phyloP scores from a whole-genome alignment of 53 echinoderm and acorn worm species.

The Mesocentrotus franciscanus region DNA sequence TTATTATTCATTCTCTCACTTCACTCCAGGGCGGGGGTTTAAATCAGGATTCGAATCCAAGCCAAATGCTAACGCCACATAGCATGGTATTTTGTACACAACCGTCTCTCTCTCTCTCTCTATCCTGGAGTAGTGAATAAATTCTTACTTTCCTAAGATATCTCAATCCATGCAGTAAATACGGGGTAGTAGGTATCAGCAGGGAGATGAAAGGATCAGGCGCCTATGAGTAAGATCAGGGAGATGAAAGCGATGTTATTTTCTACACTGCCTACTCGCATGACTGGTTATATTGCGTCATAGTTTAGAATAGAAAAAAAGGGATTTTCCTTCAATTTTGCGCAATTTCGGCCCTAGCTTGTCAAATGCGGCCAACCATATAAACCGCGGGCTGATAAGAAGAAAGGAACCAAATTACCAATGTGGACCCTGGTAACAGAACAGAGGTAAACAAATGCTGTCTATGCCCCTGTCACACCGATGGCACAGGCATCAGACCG shows the following conservation, averaged over 20 bases:
- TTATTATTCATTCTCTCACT: no score
- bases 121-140: no score
- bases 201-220: not conserved
- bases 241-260: not conserved
- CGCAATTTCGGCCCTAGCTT: not conserved
- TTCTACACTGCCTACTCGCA: not conserved
- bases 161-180: no score
- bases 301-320: not conserved
- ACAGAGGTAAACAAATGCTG: not conserved
- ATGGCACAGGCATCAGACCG: no score
- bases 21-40: no score
- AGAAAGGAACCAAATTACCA: not conserved
- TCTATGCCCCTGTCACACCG: not conserved
- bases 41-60: no score
- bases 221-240: not conserved
- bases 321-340: not conserved
- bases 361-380: not conserved
- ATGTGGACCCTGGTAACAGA: not conserved
- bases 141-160: no score
- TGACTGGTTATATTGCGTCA: not conserved
- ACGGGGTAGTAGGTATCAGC: not conserved
- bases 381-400: not conserved
- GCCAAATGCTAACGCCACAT: no score
- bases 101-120: no score
- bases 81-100: no score